These are phyloP conservation scores for Lamellibrachia columna DNA, from an alignment of 2,888 invertebrate genomes.

Conservation along the genomic window DNA sequence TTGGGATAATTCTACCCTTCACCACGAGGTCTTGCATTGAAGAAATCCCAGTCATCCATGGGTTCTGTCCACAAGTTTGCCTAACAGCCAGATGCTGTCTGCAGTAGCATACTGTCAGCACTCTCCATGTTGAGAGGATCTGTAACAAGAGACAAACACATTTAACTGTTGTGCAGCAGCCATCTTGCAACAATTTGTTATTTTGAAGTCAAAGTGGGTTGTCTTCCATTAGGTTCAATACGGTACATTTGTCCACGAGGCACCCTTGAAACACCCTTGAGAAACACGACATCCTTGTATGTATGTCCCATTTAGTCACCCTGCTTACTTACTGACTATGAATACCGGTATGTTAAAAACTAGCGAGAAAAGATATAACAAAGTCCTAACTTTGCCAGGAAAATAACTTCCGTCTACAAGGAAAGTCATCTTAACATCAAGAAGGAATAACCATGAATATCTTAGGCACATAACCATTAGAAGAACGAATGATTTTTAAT, in stretches of 20 bases:
- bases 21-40: not conserved
- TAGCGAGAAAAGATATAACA: not conserved
- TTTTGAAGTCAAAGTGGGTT: too few species aligned
- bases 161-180: not conserved
- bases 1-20: not conserved
- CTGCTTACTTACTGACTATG: too few species aligned
- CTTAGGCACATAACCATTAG: not conserved
- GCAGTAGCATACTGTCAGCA: not conserved
- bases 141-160: not conserved
- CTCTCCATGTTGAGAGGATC: not conserved
- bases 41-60: not conserved
- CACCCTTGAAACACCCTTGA: not conserved
- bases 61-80: not conserved
- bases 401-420: not conserved
- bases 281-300: too few species aligned
- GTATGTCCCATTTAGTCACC: not conserved
- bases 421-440: not conserved
- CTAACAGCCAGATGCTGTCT: conserved; percentile 6
- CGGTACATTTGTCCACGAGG: not conserved
- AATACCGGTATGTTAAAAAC: too few species aligned
- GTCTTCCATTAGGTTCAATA: not conserved
- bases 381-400: not conserved
- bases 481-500: not conserved
- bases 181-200: too few species aligned
- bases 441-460: too few species aligned